Evolutionary conservation across 2,888 invertebrate species (phyloP), one percentile per base, ranked within the genome.

Genomic region (Tricholauxania praeusta): DNA sequence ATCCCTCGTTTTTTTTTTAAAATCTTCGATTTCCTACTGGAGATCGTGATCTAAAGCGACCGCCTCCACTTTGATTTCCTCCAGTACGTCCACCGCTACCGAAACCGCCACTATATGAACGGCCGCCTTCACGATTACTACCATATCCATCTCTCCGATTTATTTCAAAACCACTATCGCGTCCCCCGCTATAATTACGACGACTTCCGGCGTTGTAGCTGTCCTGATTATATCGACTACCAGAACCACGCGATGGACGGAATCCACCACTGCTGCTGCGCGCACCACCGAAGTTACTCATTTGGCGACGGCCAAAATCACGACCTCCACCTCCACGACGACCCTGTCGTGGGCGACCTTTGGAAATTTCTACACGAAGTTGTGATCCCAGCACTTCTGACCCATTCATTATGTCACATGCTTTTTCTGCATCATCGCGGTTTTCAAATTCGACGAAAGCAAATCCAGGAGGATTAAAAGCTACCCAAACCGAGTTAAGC

Each of bases 401-500:
- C 77, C 96, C 96, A 84, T 96, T 96, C 89, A 96, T 91, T 83
- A 92, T 93, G 78, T 87, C 87, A 89, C 96, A 95, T 77, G 96
- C 96, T 83, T 94, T 92, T 86, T 96, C 95, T 53, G 96, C 96
- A 89, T 96, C 96, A 85, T 93, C 93, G 87, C 92, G 91, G 88
- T 93, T 94, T 86, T 93, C 93, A 88, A 96, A 97, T 89, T 96
- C 96, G 87, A 96, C 94, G 89, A 96, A 96, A 78, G 96, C 96
- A 89, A 96, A 97, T 84, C 96, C 96, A 80, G 96, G 96, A 80
- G 96, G 96, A 89, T 96, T 96, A 88, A 96, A 94, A 80, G 96
- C 96, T 81, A 87, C 95, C 96, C 96, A 96, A 79, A 96, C 96
- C 81, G 94, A 94, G 89, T 94, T 95, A 80, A 96, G 90, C 89